Evolutionary conservation across 2,888 invertebrate genomes (phyloP).

Genomic region (Stramonita haemastoma): DNA sequence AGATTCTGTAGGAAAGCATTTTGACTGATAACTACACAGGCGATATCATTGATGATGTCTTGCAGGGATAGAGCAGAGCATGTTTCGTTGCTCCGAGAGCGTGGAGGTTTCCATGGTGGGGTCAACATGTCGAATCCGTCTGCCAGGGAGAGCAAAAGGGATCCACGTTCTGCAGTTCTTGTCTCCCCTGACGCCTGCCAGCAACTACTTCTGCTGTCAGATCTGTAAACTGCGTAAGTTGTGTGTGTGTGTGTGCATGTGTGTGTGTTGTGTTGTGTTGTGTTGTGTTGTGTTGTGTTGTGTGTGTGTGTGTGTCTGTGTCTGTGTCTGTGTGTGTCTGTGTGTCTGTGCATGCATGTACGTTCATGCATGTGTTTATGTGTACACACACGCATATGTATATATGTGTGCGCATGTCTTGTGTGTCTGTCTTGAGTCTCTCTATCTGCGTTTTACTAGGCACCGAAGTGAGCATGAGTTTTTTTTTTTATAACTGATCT

Average conservation of each 20-base stretch:
- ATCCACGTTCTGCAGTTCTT: constrained; percentile 69
- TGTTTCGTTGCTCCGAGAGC: constrained; percentile 60
- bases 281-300: neutral
- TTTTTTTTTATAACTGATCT: too few species aligned
- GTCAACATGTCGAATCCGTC: constrained; percentile 54
- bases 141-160: constrained; percentile 61
- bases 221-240: constrained; percentile 66
- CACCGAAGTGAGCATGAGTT: too few species aligned
- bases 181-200: constrained; percentile 60
- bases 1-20: too few species aligned
- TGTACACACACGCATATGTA: neutral
- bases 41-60: too few species aligned
- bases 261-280: neutral
- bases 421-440: neutral
- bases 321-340: constrained; percentile 3
- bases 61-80: constrained; percentile 57
- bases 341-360: neutral
- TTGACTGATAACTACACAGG: too few species aligned
- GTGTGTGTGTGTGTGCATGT: neutral
- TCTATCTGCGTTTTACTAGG: neutral
- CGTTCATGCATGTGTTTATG: neutral
- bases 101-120: constrained; percentile 56
- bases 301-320: neutral
- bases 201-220: constrained; percentile 62
- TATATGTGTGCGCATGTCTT: neutral